These are phyloP conservation scores for Papilio aristodemus DNA, from an alignment of 1,140 invertebrate species.

Conservation along the genomic window DNA sequence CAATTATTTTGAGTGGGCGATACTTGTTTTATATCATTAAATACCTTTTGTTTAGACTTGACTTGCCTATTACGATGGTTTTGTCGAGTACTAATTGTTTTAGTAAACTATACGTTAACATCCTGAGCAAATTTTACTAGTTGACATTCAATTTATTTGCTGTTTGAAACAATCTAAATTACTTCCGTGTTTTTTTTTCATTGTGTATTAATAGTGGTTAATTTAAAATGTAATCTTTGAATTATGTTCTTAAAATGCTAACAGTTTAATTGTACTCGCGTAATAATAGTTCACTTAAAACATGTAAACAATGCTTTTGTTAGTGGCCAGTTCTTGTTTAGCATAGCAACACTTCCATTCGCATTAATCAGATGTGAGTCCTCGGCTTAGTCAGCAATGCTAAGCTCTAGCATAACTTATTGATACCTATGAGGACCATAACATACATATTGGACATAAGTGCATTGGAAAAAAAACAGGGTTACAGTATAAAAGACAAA, in stretches of 20 bases:
- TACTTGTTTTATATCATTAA: conserved; percentile 57
- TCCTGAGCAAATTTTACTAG: not conserved
- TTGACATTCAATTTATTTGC: not conserved
- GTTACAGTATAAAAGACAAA: no score
- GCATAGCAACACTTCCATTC: conserved; percentile 10
- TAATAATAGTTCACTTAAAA: not conserved
- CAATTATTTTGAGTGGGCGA: conserved; percentile 64
- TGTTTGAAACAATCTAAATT: not conserved
- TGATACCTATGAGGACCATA: not conserved
- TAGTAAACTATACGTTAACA: not conserved
- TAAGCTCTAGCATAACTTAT: not conserved
- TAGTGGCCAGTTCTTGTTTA: not conserved
- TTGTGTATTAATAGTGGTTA: conserved; percentile 11
- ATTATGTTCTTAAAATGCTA: not conserved
- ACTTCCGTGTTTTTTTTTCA: conserved; percentile 27
- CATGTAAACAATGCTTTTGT: conserved; percentile 12
- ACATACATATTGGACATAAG: not conserved
- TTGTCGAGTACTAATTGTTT: not conserved
- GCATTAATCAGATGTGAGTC: conserved; percentile 30
- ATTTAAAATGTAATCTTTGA: conserved; percentile 3
- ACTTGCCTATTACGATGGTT: conserved; percentile 38
- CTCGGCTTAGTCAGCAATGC: conserved; percentile 20
- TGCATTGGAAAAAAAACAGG: no score
- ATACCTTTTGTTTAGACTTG: conserved; percentile 63
- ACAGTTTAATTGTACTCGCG: not conserved